Percentiles rank a stretch among this genome's conserved stretches.
Conservation (phyloP, 2,888 invertebrate genomes). For the Villa cingulata region DNA sequence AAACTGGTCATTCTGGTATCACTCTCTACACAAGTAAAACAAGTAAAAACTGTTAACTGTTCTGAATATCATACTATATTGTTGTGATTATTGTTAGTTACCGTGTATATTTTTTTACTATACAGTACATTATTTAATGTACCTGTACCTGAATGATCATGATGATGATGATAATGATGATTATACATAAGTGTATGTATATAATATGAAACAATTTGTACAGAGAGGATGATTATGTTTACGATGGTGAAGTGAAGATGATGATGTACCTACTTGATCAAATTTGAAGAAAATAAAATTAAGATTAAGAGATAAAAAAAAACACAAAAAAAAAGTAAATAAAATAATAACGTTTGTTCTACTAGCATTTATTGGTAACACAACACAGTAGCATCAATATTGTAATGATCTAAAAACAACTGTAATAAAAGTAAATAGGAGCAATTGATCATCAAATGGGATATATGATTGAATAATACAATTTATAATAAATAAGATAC, state of each 20-base stretch:
- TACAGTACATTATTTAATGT: no score
- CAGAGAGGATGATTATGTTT: no score
- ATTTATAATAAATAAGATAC: no score
- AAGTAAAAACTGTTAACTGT: conserved; percentile 5
- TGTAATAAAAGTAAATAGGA: not conserved
- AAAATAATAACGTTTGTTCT: not conserved
- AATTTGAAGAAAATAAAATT: no score
- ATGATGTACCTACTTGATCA: no score
- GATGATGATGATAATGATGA: no score
- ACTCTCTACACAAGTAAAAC: conserved; percentile 5
- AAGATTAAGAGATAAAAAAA: no score
- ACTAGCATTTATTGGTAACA: not conserved
- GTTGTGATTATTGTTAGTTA: not conserved
- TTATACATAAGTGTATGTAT: no score
- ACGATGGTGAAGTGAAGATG: no score
- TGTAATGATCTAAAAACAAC: no score
- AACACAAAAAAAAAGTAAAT: not conserved
- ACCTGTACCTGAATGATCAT: no score
- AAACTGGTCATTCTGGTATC: conserved; percentile 12
- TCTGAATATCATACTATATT: not conserved
- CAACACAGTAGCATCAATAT: not conserved
- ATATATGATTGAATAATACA: not conserved
- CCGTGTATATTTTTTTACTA: not conserved
- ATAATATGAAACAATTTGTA: no score
- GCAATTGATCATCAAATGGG: not conserved